phyloP scores from a whole-genome alignment of 2,797 vertebrate species.

The Chaetophractus vellerosus region DNA sequence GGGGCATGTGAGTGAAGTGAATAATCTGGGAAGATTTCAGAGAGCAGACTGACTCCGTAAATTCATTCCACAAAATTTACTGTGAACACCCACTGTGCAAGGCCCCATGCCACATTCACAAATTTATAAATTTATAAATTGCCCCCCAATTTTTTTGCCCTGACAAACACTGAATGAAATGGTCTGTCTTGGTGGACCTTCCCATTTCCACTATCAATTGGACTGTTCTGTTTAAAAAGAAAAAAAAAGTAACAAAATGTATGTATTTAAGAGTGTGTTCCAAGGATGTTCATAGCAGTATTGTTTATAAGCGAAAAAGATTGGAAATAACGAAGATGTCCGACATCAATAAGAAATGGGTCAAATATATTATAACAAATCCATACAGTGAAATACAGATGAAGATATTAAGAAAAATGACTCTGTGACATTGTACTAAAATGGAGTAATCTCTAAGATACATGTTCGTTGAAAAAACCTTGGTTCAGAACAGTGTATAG shows the following conservation, averaged over 20 bases:
- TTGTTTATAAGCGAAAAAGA: conserved; percentile 43
- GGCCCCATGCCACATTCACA: background rate
- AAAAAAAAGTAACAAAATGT: background rate
- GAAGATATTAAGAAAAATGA: conserved; percentile 28
- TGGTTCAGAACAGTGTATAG: background rate
- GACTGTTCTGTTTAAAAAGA: background rate
- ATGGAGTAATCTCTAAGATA: conserved; percentile 7
- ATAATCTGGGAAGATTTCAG: conserved; percentile 40
- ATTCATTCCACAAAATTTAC: conserved; percentile 31
- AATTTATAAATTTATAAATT: background rate
- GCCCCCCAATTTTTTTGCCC: too few species aligned
- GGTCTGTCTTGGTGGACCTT: background rate
- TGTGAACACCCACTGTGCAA: background rate
- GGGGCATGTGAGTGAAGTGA: background rate
- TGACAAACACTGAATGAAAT: conserved; percentile 14
- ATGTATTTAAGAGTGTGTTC: background rate
- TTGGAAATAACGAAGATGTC: background rate
- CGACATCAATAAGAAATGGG: background rate
- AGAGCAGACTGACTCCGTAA: background rate
- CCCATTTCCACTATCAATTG: background rate
- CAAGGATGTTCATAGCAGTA: background rate
- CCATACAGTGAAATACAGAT: conserved; percentile 13
- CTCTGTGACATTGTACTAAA: background rate
- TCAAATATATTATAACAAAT: background rate
- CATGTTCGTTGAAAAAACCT: background rate